Evolutionary conservation across 2,888 invertebrate species (phyloP), one percentile per base, ranked within the genome.

Genomic region (Odontothrips loti): DNA sequence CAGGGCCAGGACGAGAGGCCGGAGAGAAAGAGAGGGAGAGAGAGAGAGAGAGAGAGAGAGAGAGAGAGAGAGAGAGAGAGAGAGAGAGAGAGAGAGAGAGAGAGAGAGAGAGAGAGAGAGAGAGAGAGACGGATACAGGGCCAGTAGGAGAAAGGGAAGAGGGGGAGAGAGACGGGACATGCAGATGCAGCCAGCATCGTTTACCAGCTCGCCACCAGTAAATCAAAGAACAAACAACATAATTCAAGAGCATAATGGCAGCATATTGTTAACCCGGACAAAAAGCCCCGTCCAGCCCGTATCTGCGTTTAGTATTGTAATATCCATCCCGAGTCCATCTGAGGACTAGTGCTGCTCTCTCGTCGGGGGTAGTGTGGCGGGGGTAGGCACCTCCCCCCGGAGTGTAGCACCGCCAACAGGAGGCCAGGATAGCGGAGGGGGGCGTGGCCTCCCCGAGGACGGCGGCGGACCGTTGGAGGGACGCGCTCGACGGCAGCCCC

Each of bases 341-440:
- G 3, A 43, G 34, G 34, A 43, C 34, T 43, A 43, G 58, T 58
- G 83, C 79, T 80, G 83, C 80, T 81, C 23, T 27, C 43, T 15
- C 11, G 23, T 47, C 68, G 82, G 63, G 80, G 78, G 27, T 27
- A 47, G 48, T 79, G 15, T 75, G 80, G 27, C 17, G 15, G 58
- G 75, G 0, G 81, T 68, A 15, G 27, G 80, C 63, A 17, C 58
- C 80, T 79, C 80, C 81, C 80, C 79, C 47, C 80, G 29, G 20
- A n/a, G 58, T 6, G 3, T 6, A 0, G 58, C 58, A 8, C 58
- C 58, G 17, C 58, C 58, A 58, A 58, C 15, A 15, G 58, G 20
- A 2, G 0, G 0, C 0, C 15, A 0, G 20, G 15, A n/a, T 15
- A 17, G 11, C 58, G 6, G 58, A 6, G n/a, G 58, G 58, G 58